These are phyloP conservation scores for Anisognathus igniventris DNA, from an alignment of 2,797 vertebrate species.

Conservation along the genomic window DNA sequence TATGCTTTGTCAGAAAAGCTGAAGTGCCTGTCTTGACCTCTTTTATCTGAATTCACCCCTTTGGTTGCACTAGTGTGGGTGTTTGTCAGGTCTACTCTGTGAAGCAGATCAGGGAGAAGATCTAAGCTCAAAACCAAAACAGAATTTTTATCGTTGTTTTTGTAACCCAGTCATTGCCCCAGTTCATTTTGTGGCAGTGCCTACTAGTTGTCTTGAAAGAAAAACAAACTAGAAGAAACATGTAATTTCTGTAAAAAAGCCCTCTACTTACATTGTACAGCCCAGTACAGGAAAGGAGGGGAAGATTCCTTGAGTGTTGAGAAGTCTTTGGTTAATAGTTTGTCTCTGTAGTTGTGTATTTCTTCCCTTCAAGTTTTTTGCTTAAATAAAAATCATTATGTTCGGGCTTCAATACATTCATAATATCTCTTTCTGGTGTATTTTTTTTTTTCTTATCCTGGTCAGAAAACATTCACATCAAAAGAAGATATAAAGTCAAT, in stretches of 20 bases:
- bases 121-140: neutral
- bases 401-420: neutral
- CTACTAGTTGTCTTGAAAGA: neutral
- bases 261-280: neutral
- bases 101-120: neutral
- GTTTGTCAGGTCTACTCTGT: neutral
- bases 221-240: neutral
- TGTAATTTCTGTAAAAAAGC: neutral
- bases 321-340: neutral
- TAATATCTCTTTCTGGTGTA: neutral
- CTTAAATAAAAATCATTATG: neutral
- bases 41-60: neutral
- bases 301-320: neutral
- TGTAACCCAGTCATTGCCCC: neutral
- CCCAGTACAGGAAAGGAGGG: neutral
- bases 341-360: neutral
- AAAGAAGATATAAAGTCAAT: neutral
- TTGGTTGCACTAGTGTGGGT: neutral
- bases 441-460: neutral
- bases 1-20: neutral
- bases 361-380: neutral
- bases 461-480: neutral
- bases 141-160: neutral
- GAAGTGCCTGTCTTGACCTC: neutral
- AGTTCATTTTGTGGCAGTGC: neutral